A percentile compares a stretch with the other conserved stretches of the same genome.
phyloP scores from a whole-genome alignment of 2,888 invertebrate species.

The Panorpa germanica region DNA sequence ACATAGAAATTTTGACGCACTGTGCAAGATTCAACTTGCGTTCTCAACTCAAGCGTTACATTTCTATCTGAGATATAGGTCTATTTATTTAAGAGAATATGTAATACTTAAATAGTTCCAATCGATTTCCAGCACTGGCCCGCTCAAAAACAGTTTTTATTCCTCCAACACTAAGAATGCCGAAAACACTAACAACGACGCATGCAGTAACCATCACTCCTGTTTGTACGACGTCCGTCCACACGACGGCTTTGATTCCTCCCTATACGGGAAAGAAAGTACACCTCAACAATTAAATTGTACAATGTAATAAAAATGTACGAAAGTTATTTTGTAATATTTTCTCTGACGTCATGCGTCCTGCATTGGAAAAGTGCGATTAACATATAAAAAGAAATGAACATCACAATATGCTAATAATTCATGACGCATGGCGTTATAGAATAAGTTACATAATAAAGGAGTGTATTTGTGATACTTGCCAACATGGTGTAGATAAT shows the following conservation, averaged over 20 bases:
- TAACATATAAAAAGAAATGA: background rate
- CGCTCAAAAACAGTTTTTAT: constrained; percentile 14
- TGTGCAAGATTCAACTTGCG: no score
- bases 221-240: constrained; percentile 21
- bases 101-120: constrained; percentile 18
- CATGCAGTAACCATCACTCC: constrained; percentile 16
- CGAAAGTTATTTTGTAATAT: no score
- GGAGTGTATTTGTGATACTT: constrained; percentile 15
- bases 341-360: no score
- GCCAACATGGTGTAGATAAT: constrained; percentile 28
- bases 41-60: no score
- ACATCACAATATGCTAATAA: no score
- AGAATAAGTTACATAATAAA: no score
- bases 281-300: no score
- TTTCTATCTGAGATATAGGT: no score
- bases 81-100: background rate
- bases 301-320: constrained; percentile 3
- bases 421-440: no score
- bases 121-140: constrained; percentile 14
- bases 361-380: no score
- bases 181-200: constrained; percentile 17
- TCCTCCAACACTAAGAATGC: constrained; percentile 17
- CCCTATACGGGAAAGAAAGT: constrained; percentile 16
- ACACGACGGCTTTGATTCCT: constrained; percentile 20
- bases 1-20: no score